Percentiles rank a stretch among this genome's conserved stretches.
Conservation (phyloP, 64 coral and sea anemone species). For the Montipora efflorescens region DNA sequence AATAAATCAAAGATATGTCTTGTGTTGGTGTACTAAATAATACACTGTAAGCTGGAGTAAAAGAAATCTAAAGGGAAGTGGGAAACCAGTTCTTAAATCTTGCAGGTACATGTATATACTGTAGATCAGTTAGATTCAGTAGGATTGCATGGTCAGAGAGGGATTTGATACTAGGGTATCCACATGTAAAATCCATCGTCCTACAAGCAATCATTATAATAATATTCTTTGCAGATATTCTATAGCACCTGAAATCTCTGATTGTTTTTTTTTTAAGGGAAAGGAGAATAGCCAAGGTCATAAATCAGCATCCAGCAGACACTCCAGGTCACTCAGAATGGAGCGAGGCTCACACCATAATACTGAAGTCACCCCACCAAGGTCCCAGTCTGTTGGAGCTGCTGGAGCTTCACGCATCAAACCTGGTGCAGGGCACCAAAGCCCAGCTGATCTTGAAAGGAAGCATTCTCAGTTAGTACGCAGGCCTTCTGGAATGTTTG, state of each 20-base stretch:
- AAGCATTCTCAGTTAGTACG: slow-evolving; percentile 83
- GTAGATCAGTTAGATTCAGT: too few species aligned
- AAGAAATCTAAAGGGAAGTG: too few species aligned
- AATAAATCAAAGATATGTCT: too few species aligned
- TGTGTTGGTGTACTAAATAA: too few species aligned
- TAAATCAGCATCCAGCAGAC: slow-evolving; percentile 37
- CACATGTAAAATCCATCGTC: too few species aligned
- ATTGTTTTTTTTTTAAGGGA: slow-evolving; percentile 3
- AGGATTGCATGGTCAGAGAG: too few species aligned
- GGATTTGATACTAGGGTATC: too few species aligned
- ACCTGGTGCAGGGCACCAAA: slow-evolving; percentile 61
- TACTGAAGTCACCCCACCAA: slow-evolving; percentile 24
- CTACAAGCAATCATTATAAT: too few species aligned
- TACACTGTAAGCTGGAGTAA: too few species aligned
- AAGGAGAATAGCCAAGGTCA: slow-evolving; percentile 56
- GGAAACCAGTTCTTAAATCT: too few species aligned
- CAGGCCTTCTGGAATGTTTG: slow-evolving; percentile 75
- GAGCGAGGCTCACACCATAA: slow-evolving; percentile 52
- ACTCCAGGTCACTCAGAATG: slow-evolving; percentile 81
- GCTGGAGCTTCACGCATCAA: slow-evolving; percentile 58
- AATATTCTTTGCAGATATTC: too few species aligned
- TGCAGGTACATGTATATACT: too few species aligned
- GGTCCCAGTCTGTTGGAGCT: slow-evolving; percentile 82
- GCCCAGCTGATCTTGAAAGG: slow-evolving; percentile 86
- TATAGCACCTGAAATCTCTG: not conserved